Percentiles rank a stretch among this genome's conserved stretches.
phyloP scores from a whole-genome alignment of 2,797 vertebrate species.

The Ctenosaura bakeri region DNA sequence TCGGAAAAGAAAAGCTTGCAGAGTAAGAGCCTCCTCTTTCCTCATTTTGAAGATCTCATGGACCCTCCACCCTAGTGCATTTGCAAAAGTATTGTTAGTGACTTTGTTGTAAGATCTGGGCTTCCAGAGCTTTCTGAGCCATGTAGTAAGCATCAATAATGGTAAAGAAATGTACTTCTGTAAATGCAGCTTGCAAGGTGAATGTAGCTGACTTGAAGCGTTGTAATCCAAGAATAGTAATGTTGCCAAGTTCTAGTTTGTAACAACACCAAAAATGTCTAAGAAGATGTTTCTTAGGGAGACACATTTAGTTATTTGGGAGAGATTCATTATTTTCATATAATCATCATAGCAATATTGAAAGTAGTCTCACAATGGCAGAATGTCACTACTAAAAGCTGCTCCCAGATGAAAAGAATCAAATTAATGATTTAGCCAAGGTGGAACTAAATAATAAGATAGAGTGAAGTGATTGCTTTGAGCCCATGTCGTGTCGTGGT shows the following conservation, averaged over 20 bases:
- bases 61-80: not conserved
- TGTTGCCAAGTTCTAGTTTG: not conserved
- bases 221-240: not conserved
- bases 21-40: constrained; percentile 64
- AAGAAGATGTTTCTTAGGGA: not conserved
- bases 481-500: no score
- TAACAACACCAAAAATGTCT: not conserved
- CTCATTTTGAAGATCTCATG: constrained; percentile 2
- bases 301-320: not conserved
- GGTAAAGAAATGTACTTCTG: not conserved
- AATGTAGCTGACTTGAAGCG: not conserved
- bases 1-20: constrained; percentile 63
- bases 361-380: not conserved
- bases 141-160: not conserved
- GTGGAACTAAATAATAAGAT: not conserved
- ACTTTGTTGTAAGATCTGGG: not conserved
- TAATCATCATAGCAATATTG: not conserved
- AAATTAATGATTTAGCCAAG: constrained; percentile 8
- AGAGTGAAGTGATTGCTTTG: not conserved
- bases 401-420: not conserved
- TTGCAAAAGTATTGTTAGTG: not conserved
- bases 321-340: not conserved
- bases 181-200: no score
- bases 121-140: not conserved
- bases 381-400: not conserved